Percentiles rank a stretch among this genome's conserved stretches.
Evolutionary conservation across 1,140 invertebrate species (phyloP).

Genomic region (Drosophila micromelanica): DNA sequence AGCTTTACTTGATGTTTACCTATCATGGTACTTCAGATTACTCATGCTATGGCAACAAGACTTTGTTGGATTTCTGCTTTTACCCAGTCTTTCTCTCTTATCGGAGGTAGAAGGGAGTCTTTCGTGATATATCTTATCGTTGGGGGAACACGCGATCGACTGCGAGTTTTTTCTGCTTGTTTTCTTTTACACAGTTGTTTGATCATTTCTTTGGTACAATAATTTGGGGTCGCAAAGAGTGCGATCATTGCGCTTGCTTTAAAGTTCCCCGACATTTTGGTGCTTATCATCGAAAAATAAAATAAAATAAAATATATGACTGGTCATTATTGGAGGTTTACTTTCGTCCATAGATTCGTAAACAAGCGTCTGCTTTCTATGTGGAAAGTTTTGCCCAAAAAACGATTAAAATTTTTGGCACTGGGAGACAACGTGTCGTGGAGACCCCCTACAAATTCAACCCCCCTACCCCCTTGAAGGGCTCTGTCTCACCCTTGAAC

Average conservation of each 20-base stretch:
- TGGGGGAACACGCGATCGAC: neutral
- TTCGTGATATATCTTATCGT: constrained; percentile 6
- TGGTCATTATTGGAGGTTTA: constrained; percentile 21
- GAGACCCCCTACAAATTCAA: neutral
- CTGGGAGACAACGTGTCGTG: constrained; percentile 47
- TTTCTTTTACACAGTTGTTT: neutral
- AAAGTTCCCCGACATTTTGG: constrained; percentile 15
- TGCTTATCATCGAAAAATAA: constrained; percentile 29
- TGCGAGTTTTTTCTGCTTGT: constrained; percentile 1
- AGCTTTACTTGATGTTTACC: too few species aligned
- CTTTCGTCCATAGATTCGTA: constrained; percentile 36
- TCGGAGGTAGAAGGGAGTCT: neutral
- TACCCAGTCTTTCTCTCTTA: neutral
- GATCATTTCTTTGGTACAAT: neutral
- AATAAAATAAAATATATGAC: neutral
- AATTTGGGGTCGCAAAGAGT: neutral
- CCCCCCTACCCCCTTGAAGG: neutral
- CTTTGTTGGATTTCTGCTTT: neutral
- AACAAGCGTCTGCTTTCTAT: constrained; percentile 36
- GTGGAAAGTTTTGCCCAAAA: constrained; percentile 56
- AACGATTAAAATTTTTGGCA: too few species aligned
- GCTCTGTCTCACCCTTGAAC: constrained; percentile 47
- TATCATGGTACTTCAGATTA: too few species aligned
- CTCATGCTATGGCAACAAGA: neutral
- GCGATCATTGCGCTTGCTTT: neutral